Evolutionary conservation across 2,797 vertebrate genomes (phyloP).

Genomic region (Somateria mollissima): DNA sequence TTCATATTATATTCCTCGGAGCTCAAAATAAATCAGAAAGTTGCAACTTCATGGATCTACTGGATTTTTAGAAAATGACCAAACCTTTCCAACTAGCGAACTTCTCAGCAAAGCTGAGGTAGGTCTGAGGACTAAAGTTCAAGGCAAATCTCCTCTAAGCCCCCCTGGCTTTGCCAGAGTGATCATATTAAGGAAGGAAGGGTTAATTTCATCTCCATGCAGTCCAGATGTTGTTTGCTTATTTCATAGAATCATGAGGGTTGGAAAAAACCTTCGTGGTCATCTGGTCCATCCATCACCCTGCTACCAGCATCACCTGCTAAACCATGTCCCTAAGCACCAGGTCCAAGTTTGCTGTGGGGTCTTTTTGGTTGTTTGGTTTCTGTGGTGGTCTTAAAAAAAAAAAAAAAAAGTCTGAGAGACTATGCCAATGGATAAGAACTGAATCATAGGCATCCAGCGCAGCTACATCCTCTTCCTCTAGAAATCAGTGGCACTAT

Average conservation of each 20-base stretch:
- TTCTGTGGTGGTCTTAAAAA: background rate
- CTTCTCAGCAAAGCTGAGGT: accelerated
- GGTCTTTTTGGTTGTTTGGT: background rate
- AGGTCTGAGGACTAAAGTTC: background rate
- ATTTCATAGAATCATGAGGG: no score
- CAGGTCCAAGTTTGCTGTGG: background rate
- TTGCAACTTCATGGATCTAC: background rate
- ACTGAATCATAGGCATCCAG: background rate
- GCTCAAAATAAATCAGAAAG: constrained; percentile 33
- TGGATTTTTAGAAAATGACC: background rate
- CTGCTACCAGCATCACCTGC: no score
- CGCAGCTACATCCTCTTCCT: background rate
- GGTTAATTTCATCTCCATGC: background rate
- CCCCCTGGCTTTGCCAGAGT: background rate
- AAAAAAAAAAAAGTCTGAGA: background rate
- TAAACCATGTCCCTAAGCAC: no score
- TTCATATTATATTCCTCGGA: constrained; percentile 44
- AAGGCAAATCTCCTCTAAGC: background rate
- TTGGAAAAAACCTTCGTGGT: no score
- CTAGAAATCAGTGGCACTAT: constrained; percentile 5
- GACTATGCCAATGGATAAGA: background rate
- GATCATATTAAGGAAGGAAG: background rate
- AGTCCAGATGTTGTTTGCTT: background rate
- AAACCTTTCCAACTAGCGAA: background rate
- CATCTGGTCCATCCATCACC: no score